These are phyloP conservation scores for Lepidothrix coronata DNA, from an alignment of 2,113 vertebrate species.

Conservation along the genomic window DNA sequence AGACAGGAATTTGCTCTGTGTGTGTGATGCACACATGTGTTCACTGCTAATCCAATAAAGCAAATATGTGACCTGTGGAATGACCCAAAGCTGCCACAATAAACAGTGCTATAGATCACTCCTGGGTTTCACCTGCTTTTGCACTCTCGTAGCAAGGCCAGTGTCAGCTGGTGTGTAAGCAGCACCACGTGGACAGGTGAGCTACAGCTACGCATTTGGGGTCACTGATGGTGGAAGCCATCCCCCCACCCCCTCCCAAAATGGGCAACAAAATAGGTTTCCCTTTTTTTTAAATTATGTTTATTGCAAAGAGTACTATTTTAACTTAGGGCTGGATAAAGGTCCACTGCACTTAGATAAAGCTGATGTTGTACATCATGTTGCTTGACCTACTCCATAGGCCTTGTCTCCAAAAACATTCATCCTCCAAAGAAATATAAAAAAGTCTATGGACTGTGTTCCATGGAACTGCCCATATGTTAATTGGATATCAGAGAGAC, in stretches of 20 bases:
- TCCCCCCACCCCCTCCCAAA: accelerated
- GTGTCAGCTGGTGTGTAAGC: not conserved
- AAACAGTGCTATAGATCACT: not conserved
- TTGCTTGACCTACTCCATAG: not conserved
- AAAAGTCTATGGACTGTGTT: accelerated
- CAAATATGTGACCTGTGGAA: constrained; percentile 1
- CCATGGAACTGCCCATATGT: not conserved
- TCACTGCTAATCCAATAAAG: constrained; percentile 14
- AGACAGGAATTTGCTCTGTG: not conserved
- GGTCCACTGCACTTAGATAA: not conserved
- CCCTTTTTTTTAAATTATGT: not conserved
- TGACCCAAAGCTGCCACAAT: constrained; percentile 24
- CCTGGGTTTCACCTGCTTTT: not conserved
- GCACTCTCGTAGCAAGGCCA: not conserved
- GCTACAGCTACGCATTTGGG: not conserved
- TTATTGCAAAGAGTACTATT: not conserved
- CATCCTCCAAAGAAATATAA: not conserved
- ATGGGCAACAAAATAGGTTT: not conserved
- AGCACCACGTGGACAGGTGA: not conserved
- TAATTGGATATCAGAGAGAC: not conserved
- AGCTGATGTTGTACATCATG: not conserved
- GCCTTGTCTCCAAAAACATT: not conserved
- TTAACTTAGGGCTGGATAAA: not conserved
- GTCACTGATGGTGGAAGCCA: not conserved
- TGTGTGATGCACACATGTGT: not conserved